Evolutionary conservation across 2,797 vertebrate species (phyloP).

Genomic region (Poeciliopsis infans): DNA sequence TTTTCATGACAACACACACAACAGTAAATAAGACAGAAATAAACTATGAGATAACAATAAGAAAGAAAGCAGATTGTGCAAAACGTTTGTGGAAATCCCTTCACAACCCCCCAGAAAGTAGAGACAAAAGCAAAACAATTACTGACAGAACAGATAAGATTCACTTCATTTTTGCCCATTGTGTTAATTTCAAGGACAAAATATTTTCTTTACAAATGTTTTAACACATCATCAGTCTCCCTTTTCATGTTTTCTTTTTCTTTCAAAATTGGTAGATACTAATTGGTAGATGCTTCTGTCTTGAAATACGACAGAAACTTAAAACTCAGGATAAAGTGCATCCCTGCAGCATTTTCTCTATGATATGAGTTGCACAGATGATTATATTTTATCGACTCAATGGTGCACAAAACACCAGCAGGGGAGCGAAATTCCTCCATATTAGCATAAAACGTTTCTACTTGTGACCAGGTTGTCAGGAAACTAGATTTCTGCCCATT

Average conservation of each 20-base stretch:
- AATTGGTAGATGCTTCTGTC: background rate
- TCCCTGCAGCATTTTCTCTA: background rate
- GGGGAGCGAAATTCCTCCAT: background rate
- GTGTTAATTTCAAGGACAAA: background rate
- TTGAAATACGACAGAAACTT: background rate
- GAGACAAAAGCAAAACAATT: background rate
- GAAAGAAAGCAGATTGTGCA: background rate
- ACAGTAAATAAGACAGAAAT: background rate
- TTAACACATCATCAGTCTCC: background rate
- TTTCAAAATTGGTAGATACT: background rate
- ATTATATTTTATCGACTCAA: background rate
- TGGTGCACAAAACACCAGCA: background rate
- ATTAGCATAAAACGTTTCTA: background rate
- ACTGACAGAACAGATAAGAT: background rate
- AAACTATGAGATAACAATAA: background rate
- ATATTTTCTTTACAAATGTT: background rate
- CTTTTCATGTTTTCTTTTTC: background rate
- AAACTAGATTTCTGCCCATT: background rate
- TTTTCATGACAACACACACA: background rate
- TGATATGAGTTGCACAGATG: background rate
- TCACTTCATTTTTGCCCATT: background rate
- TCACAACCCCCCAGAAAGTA: background rate
- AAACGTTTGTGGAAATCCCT: background rate
- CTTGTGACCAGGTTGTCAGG: background rate
- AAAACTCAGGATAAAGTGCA: background rate